Base-by-base conservation (phyloP, 2,797 vertebrate genomes). In the Helicolenus hilgendorfi region DNA sequence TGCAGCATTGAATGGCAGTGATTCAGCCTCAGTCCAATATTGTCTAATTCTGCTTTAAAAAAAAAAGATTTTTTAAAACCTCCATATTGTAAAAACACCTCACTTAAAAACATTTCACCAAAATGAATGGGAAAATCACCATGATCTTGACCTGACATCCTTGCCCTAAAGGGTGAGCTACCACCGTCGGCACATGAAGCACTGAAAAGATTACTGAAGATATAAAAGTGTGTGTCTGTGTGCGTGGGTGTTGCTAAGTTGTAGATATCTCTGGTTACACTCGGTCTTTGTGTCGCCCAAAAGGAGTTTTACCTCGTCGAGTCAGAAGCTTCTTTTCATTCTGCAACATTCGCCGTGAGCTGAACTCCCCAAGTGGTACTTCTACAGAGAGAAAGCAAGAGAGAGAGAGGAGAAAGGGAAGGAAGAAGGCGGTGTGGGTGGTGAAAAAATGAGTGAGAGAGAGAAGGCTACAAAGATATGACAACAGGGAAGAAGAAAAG, bases 341-440 rank as follows among this genome's bases (percentile, higher is more conserved):
- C 60, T 7, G 35, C 89, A 78, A 18, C 56, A 45, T 85, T 95
- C 53, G 71, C 93, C 93, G 84, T 86, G 72, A 93, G 91, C 89
- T 95, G 89, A 94, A 95, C 93, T 94, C 93, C 91, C 91, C 63
- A 35, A 93, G 93, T 82, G 92, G 78, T 75, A 27, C 79, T 88
- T 93, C 81, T 79, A 59, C 83, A 83, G 78, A 91, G 72, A 77
- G 63, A 64, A 26, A n/a, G n/a, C 22, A n/a, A 20, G 45, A 18
- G 63, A 45, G 15, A 87, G 72, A 78, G 26, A 63, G 38, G 31
- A 81, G 45, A 86, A 77, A 90, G 72, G 72, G 68, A 81, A 84
- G 79, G 77, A 83, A 84, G 84, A 86, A 84, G 83, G 68, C 7
- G 60, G 84, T 73, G 87, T 93, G 85, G 84, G 87, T 76, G 90